phyloP scores from a whole-genome alignment of 2,888 invertebrate genomes.

The Agrotis ipsilon region DNA sequence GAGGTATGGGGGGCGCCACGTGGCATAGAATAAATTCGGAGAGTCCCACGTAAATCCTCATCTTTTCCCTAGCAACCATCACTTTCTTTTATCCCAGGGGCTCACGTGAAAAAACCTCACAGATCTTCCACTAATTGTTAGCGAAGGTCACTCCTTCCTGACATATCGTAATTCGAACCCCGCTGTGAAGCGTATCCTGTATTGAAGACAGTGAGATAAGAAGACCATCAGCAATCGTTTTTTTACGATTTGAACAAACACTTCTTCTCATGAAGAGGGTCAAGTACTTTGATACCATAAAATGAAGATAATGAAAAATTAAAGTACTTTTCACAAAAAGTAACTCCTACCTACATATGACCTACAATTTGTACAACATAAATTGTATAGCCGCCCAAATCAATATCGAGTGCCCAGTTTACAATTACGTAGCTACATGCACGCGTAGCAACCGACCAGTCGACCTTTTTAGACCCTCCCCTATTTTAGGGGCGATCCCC shows the following conservation, averaged over 20 bases:
- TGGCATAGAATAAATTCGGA: constrained; percentile 33
- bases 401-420: constrained; percentile 66
- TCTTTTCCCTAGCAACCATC: background rate
- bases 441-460: constrained; percentile 67
- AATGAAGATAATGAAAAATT: background rate
- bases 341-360: constrained; percentile 10
- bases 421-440: constrained; percentile 64
- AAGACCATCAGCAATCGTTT: background rate
- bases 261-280: background rate
- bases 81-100: background rate
- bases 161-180: background rate
- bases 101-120: background rate
- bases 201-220: background rate
- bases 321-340: constrained; percentile 3
- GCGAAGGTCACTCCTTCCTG: background rate
- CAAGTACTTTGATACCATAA: background rate
- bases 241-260: background rate
- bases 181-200: background rate
- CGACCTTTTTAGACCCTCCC: constrained; percentile 83
- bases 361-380: constrained; percentile 30
- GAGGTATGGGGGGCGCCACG: constrained; percentile 6
- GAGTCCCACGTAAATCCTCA: constrained; percentile 5
- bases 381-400: constrained; percentile 55
- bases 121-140: background rate
- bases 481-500: constrained; percentile 81